A percentile compares a stretch with the other conserved stretches of the same genome.
These are phyloP conservation scores for Pristionchus maxplancki DNA, from an alignment of 2,888 invertebrate genomes.

Conservation along the genomic window DNA sequence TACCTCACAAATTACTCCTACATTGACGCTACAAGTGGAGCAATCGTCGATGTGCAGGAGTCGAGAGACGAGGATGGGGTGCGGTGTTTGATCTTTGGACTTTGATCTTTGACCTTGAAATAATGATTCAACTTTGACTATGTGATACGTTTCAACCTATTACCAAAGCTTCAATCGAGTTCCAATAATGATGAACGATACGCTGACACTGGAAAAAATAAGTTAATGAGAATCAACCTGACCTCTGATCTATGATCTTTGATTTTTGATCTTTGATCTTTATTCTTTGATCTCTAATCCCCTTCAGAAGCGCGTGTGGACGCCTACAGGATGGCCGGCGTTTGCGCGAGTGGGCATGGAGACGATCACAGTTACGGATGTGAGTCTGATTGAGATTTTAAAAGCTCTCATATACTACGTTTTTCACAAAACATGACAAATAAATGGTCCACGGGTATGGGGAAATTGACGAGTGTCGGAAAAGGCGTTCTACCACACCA, in stretches of 20 bases:
- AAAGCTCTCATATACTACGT: no score
- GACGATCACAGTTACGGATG: not conserved
- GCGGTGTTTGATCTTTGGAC: not conserved
- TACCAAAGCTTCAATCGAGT: no score
- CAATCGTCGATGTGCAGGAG: not conserved
- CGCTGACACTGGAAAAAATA: no score
- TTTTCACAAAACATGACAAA: no score
- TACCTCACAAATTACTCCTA: slow-evolving; percentile 15
- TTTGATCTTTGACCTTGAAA: not conserved
- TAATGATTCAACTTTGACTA: no score
- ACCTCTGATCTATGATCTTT: not conserved
- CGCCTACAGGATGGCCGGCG: not conserved
- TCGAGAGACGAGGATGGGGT: not conserved
- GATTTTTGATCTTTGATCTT: not conserved
- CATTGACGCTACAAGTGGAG: not conserved
- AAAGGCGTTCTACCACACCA: no score
- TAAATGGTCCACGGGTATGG: no score
- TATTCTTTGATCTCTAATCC: not conserved
- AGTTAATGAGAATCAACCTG: no score
- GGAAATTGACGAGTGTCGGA: no score
- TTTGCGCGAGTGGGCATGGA: not conserved
- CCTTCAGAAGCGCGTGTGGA: slow-evolving; percentile 10
- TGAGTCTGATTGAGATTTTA: no score
- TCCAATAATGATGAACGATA: no score
- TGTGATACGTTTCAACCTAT: no score